These are phyloP conservation scores for Crotalus viridis DNA, from an alignment of 2,113 vertebrate genomes.

Conservation along the genomic window DNA sequence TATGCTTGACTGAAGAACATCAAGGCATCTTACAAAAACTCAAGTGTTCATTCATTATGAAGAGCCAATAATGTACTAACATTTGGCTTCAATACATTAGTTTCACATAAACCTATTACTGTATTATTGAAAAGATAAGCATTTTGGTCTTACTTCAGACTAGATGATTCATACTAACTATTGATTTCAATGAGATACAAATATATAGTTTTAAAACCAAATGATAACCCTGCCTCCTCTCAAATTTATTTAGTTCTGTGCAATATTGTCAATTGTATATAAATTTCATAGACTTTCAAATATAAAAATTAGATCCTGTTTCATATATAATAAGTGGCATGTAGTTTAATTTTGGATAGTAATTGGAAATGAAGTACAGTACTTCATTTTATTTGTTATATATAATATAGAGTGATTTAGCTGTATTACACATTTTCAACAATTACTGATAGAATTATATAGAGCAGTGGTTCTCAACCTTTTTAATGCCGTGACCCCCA, in stretches of 20 bases:
- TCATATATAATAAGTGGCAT: not conserved
- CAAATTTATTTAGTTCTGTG: not conserved
- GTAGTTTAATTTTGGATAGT: not conserved
- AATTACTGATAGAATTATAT: not conserved
- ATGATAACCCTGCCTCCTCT: too few species aligned
- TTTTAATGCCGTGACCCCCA: too few species aligned
- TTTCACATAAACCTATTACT: not conserved
- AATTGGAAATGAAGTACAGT: not conserved
- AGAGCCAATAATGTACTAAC: not conserved
- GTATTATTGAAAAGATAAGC: not conserved
- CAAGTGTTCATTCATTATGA: not conserved
- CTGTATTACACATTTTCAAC: not conserved
- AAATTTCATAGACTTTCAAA: not conserved
- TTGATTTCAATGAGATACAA: not conserved
- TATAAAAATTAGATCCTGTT: not conserved
- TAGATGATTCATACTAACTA: not conserved
- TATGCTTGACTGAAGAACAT: not conserved
- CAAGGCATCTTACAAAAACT: too few species aligned
- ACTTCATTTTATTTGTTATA: not conserved
- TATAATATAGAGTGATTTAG: not conserved
- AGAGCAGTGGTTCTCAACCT: too few species aligned
- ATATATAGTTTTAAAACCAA: not conserved
- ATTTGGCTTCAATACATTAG: not conserved
- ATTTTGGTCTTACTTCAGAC: not conserved
- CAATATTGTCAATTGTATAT: not conserved